Evolutionary conservation across 2,113 vertebrate species (phyloP).

Genomic region (Oncorhynchus clarkii): DNA sequence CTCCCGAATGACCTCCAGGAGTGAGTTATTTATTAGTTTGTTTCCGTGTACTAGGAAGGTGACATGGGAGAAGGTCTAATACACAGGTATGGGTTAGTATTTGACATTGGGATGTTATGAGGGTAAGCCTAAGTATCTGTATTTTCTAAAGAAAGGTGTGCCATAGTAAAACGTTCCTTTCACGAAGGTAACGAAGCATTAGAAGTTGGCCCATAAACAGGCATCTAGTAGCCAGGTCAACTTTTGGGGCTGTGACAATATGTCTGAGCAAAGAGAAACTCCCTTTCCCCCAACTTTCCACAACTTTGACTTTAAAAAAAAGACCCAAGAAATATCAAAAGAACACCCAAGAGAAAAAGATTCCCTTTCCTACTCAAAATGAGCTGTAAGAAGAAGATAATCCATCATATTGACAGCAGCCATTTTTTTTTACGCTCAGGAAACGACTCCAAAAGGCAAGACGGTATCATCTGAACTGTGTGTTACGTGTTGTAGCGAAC

Average conservation of each 20-base stretch:
- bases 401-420: no score
- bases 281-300: slow-evolving; percentile 51
- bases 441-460: no score
- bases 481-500: no score
- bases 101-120: neutral
- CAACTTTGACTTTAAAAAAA: slow-evolving; percentile 39
- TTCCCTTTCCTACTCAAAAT: no score
- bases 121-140: no score
- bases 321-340: slow-evolving; percentile 50
- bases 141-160: neutral
- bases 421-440: no score
- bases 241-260: slow-evolving; percentile 37
- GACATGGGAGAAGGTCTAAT: no score
- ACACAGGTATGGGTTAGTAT: neutral
- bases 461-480: no score
- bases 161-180: neutral
- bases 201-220: neutral
- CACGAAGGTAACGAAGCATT: neutral
- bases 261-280: slow-evolving; percentile 57
- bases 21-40: no score
- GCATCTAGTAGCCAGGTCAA: slow-evolving; percentile 28
- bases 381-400: no score
- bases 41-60: no score
- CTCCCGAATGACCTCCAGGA: no score
- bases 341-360: slow-evolving; percentile 41